A percentile compares a stretch with the other conserved stretches of the same genome.
phyloP scores from a whole-genome alignment of 35 echinoderm and acorn worm genomes.

The Amphiura filiformis region DNA sequence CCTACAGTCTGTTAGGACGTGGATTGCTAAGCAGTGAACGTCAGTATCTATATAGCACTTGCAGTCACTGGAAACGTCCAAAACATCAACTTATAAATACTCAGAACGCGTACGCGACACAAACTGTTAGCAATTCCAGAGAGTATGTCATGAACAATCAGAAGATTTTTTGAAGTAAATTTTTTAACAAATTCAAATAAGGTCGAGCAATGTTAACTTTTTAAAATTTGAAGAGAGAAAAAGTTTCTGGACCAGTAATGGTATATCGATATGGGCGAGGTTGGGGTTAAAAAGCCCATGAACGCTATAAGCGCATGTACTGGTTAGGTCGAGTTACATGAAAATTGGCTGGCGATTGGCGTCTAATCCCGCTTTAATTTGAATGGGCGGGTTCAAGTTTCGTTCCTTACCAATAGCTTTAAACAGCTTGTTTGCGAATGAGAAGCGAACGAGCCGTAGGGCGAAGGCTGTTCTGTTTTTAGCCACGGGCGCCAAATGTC shows the following conservation, averaged over 20 bases:
- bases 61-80: background rate
- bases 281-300: background rate
- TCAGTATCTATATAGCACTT: background rate
- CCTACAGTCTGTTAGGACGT: background rate
- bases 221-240: no score
- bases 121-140: no score
- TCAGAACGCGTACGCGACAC: no score
- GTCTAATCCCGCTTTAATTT: conserved; percentile 6
- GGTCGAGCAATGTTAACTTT: no score
- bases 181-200: no score
- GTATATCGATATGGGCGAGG: no score
- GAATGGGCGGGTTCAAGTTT: conserved; percentile 10
- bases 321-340: conserved; percentile 4
- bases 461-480: background rate
- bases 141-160: no score
- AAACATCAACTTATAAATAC: background rate
- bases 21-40: background rate
- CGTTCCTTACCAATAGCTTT: background rate
- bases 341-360: background rate
- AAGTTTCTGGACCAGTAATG: no score
- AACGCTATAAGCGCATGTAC: background rate
- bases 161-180: no score
- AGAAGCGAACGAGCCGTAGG: background rate
- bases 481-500: conserved; percentile 1
- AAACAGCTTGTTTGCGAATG: background rate